Conservation (phyloP, 1,140 invertebrate species). For the honey bee (Apis mellifera) region DNA sequence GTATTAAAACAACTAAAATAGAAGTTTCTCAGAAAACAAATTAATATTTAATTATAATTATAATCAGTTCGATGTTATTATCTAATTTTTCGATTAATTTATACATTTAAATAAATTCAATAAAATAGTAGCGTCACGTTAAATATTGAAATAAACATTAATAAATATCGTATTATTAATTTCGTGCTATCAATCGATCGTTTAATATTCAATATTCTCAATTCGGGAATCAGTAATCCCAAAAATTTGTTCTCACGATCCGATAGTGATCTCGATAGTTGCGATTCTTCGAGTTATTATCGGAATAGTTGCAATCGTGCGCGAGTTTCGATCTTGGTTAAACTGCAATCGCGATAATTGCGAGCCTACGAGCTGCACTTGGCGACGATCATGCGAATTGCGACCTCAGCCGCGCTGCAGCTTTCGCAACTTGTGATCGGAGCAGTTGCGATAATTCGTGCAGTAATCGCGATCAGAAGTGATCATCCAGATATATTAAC, state of each 20-base stretch:
- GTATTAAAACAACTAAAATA: background rate
- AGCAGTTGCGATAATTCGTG: background rate
- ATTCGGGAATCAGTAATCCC: background rate
- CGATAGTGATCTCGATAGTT: background rate
- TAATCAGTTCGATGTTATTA: no score
- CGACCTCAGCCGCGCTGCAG: background rate
- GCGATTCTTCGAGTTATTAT: conserved; percentile 17
- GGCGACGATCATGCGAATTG: conserved; percentile 13
- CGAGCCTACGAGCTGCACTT: background rate
- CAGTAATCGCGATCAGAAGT: background rate
- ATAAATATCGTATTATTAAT: background rate
- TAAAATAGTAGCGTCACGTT: no score
- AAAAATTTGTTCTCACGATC: background rate
- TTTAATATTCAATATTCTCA: background rate
- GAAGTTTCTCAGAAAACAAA: background rate
- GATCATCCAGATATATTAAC: background rate
- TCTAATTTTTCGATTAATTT: no score
- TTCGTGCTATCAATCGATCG: background rate
- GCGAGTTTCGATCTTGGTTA: conserved; percentile 3
- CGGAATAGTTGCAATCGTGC: conserved; percentile 21
- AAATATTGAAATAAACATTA: no score
- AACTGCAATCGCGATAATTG: conserved; percentile 20
- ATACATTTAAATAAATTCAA: no score
- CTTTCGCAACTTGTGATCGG: conserved; percentile 17
- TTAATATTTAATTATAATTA: background rate